phyloP scores from a whole-genome alignment of 1,140 invertebrate genomes.

The Caerostris extrusa region DNA sequence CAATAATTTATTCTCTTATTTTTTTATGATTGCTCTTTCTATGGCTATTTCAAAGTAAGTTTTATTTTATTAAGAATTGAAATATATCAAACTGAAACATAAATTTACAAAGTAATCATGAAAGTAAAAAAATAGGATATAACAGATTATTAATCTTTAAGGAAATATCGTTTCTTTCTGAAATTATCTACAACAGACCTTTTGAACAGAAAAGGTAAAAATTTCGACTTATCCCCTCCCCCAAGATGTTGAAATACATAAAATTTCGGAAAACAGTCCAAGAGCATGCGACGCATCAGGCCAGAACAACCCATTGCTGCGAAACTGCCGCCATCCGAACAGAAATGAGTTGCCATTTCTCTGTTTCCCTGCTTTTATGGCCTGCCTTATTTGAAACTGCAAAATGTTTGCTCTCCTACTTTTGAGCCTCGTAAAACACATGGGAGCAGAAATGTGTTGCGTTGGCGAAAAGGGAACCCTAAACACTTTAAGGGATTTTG shows the following conservation, averaged over 20 bases:
- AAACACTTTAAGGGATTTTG: background rate
- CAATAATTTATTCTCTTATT: too few relatives aligned
- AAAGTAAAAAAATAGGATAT: too few relatives aligned
- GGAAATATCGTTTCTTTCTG: background rate
- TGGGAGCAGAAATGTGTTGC: background rate
- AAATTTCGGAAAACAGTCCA: background rate
- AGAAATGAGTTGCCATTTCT: slow-evolving; percentile 2
- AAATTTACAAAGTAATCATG: too few relatives aligned
- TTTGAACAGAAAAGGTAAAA: background rate
- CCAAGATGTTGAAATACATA: background rate
- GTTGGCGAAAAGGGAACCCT: background rate
- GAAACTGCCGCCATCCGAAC: background rate
- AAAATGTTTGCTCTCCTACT: slow-evolving; percentile 23
- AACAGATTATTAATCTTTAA: too few relatives aligned
- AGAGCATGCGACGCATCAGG: background rate
- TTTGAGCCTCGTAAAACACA: slow-evolving; percentile 12
- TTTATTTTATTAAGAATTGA: too few relatives aligned
- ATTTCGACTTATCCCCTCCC: background rate
- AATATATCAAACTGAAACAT: too few relatives aligned
- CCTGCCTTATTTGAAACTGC: background rate
- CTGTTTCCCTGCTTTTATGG: slow-evolving; percentile 11
- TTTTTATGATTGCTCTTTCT: too few relatives aligned
- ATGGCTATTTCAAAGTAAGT: too few relatives aligned
- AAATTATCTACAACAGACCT: background rate
- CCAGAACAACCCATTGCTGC: background rate